phyloP scores from a whole-genome alignment of 2,113 vertebrate genomes.

The Clarias macrocephalus region DNA sequence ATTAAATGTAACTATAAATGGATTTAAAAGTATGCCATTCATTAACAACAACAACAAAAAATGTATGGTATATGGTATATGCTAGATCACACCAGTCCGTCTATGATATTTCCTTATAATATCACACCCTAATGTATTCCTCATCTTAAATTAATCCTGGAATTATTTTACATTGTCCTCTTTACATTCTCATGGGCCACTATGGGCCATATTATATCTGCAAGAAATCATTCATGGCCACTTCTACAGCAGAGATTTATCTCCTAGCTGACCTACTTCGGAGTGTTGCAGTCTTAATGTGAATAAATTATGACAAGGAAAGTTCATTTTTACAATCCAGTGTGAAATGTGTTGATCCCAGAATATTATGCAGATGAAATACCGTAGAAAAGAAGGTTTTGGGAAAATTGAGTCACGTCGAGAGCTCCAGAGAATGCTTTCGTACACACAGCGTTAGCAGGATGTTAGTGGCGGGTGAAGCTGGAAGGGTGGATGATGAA shows the following conservation, averaged over 20 bases:
- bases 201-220: background rate
- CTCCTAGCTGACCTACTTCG: slow-evolving; percentile 2
- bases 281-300: background rate
- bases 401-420: background rate
- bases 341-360: background rate
- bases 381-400: background rate
- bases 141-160: too few relatives aligned
- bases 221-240: background rate
- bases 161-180: background rate
- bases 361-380: background rate
- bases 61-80: too few relatives aligned
- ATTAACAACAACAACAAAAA: too few relatives aligned
- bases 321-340: background rate
- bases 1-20: background rate
- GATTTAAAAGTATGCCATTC: background rate
- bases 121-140: too few relatives aligned
- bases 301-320: background rate
- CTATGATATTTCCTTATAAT: too few relatives aligned
- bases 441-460: background rate
- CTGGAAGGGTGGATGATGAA: slow-evolving; percentile 66
- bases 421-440: background rate
- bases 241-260: slow-evolving; percentile 8
- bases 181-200: background rate
- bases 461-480: slow-evolving; percentile 45
- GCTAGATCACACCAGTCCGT: too few relatives aligned